Conservation (phyloP, 2,797 vertebrate species). For the Eidolon dupreanum region DNA sequence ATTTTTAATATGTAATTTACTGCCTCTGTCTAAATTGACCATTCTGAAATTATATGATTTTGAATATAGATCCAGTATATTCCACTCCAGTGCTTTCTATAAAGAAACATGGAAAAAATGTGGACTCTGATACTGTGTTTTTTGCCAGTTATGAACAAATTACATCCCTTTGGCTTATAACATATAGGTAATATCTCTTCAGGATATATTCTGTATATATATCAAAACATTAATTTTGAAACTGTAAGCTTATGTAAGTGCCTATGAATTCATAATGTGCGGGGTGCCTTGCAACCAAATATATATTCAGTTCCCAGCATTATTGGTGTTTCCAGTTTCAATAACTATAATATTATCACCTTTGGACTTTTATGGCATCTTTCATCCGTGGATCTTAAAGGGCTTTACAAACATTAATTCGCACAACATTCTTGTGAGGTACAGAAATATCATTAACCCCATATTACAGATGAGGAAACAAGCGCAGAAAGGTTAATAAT, state of each 20-base stretch:
- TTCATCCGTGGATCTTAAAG: conserved; percentile 81
- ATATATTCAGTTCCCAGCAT: conserved; percentile 71
- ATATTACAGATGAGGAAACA: conserved; percentile 83
- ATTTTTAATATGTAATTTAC: conserved; percentile 64
- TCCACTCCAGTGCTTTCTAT: not conserved
- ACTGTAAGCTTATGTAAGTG: conserved; percentile 59
- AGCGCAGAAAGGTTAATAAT: conserved; percentile 78
- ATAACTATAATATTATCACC: conserved; percentile 79
- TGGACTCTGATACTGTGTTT: conserved; percentile 36
- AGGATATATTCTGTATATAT: not conserved
- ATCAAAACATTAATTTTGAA: conserved; percentile 72
- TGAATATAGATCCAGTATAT: conserved; percentile 53
- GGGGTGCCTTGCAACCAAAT: conserved; percentile 56
- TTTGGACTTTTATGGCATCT: conserved; percentile 80
- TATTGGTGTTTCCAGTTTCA: conserved; percentile 80
- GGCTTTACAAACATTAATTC: conserved; percentile 82
- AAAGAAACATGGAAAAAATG: conserved; percentile 30
- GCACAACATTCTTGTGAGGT: conserved; percentile 72
- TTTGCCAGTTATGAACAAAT: conserved; percentile 63
- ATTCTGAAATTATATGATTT: conserved; percentile 46
- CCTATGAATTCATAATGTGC: conserved; percentile 61
- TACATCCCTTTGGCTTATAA: conserved; percentile 45
- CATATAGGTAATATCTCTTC: conserved; percentile 25
- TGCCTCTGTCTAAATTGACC: conserved; percentile 39
- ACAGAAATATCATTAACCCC: conserved; percentile 82